Base-by-base conservation (phyloP, 2,888 invertebrate species). In the Drosophila nr. perissopoda region DNA sequence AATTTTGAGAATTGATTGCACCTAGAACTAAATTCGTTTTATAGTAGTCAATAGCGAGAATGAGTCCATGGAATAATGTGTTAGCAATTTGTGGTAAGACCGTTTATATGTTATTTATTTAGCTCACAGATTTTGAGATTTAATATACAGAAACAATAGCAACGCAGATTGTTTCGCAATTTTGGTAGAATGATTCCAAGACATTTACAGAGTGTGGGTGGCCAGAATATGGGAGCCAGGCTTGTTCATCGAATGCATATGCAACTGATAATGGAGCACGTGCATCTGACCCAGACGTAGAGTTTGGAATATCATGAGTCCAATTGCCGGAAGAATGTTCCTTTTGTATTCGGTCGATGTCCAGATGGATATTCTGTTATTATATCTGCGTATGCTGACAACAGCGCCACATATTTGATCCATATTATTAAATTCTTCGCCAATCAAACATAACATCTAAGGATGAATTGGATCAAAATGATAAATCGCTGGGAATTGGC, bases 401-500 rank as follows among this genome's bases (percentile, higher is more conserved):
- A 54, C 25, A 18, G 54, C 54, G 18, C 54, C 54, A 36, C 54
- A 54, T 18, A 54, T 36, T 18, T 54, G 18, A 36, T 54, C 34
- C 54, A 54, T 36, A 27, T 54, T 18, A 11, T 7, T 7, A n/a
- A 54, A 54, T 13, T 13, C 11, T 13, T 36, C 36, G 36, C 11
- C 36, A 36, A 54, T 36, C 36, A 54, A 36, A 18, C 36, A 2
- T 4, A 54, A 11, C 1, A 27, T 11, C 54, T 54, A 16, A 4
- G 25, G 21, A 25, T 16, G 21, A 34, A 11, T 16, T 21, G 8
- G 1, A 5, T 34, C 2, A 25, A 25, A 0, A 36, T 8, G 11
- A 27, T 25, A 2, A 18, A n/a, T 11, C 11, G 25, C 27, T 54
- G 7, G 7, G 2, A 11, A 25, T 18, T 11, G 21, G 6, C 10